Percentiles rank a stretch among this genome's conserved stretches.
phyloP scores from a whole-genome alignment of 1,140 invertebrate species.

The Chionoecetes opilio region DNA sequence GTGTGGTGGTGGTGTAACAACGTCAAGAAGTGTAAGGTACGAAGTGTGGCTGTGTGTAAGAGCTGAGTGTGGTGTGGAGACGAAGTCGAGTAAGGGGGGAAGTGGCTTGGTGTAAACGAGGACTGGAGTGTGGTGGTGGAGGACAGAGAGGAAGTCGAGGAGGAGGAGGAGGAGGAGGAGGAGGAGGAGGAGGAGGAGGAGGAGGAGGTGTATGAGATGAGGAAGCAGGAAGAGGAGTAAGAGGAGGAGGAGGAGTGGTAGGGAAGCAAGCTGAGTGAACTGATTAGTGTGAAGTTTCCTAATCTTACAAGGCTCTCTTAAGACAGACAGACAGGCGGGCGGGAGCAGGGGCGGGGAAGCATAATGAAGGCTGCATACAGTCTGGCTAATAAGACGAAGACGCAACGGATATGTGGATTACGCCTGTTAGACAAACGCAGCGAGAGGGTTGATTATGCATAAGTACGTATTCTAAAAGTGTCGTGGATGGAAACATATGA shows the following conservation, averaged over 20 bases:
- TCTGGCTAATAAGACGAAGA: neutral
- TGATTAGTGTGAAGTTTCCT: slow-evolving; percentile 7
- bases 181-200: neutral
- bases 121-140: neutral
- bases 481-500: neutral
- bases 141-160: neutral
- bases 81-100: neutral
- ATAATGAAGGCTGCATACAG: neutral
- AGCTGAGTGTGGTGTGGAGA: no score
- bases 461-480: neutral
- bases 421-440: neutral
- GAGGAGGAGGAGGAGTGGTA: slow-evolving; percentile 5
- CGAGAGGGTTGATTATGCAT: neutral
- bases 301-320: slow-evolving; percentile 20
- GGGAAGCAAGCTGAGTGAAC: neutral
- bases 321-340: neutral
- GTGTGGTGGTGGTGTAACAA: no score
- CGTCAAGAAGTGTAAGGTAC: no score
- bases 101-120: neutral
- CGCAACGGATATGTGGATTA: neutral
- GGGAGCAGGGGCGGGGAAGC: neutral
- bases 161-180: slow-evolving; percentile 11
- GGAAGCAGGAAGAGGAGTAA: neutral
- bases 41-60: no score
- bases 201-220: neutral